Evolutionary conservation across 2,797 vertebrate genomes (phyloP).

Genomic region (Amblyraja radiata): DNA sequence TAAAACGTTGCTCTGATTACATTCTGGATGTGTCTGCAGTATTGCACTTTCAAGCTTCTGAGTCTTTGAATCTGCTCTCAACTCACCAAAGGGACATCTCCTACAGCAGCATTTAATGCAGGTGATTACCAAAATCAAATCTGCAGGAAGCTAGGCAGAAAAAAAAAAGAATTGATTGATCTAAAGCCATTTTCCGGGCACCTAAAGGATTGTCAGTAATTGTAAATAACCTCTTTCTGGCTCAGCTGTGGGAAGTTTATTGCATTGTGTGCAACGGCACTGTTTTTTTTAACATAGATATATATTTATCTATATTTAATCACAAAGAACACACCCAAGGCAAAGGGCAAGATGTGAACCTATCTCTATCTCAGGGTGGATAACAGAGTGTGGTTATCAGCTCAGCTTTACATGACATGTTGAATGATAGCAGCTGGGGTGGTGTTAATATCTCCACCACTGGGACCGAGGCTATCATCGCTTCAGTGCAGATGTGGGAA

Average conservation of each 20-base stretch:
- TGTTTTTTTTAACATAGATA: background rate
- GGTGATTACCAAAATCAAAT: conserved; percentile 19
- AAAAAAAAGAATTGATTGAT: background rate
- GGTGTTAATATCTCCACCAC: background rate
- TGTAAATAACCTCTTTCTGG: background rate
- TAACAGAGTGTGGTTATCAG: background rate
- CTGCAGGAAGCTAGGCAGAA: background rate
- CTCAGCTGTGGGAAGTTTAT: background rate
- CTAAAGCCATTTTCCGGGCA: conserved; percentile 10
- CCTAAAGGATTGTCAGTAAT: background rate
- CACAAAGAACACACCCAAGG: background rate
- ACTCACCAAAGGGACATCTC: background rate
- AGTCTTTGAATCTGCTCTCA: conserved; percentile 1
- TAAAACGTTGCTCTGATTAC: background rate
- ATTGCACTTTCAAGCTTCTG: background rate
- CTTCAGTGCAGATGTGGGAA: background rate
- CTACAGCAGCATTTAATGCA: background rate
- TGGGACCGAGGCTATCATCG: background rate
- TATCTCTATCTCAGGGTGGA: background rate
- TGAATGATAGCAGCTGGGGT: background rate
- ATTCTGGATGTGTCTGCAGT: background rate
- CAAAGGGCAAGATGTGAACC: background rate
- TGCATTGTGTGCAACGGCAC: background rate
- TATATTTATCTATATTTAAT: background rate
- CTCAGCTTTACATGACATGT: background rate